Percentiles rank a stretch among this genome's conserved stretches.
Evolutionary conservation across 2,113 vertebrate species (phyloP).

Genomic region (Colinus virginianus): DNA sequence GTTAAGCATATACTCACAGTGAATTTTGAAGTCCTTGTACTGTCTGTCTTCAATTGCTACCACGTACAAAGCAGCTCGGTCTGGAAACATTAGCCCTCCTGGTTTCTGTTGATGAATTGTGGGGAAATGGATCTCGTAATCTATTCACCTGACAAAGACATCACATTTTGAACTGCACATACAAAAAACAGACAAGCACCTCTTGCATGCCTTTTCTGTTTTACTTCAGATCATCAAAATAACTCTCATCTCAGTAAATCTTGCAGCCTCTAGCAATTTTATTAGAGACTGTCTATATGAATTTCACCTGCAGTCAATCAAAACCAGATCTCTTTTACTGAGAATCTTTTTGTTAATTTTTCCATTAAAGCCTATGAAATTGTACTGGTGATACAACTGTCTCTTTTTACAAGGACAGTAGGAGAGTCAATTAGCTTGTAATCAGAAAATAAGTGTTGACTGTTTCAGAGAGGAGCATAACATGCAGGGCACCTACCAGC

Average conservation of each 20-base stretch:
- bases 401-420: not conserved
- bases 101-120: conserved; percentile 94
- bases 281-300: not conserved
- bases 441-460: not conserved
- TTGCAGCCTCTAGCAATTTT: not conserved
- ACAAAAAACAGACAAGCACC: conserved; percentile 78
- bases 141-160: conserved; percentile 88
- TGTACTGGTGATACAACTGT: not conserved
- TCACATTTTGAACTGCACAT: conserved; percentile 86
- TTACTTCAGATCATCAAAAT: conserved; percentile 59
- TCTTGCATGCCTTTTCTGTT: conserved; percentile 66
- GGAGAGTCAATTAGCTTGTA: not conserved
- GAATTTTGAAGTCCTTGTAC: conserved; percentile 99
- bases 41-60: conserved; percentile 98
- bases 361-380: not conserved
- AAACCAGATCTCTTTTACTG: conserved; percentile 11
- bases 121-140: conserved; percentile 87
- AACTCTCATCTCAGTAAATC: conserved; percentile 39
- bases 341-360: not conserved
- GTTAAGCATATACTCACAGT: conserved; percentile 85
- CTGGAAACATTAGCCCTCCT: conserved; percentile 98
- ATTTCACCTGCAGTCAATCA: not conserved
- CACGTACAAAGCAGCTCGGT: conserved; percentile 96
- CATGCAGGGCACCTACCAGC: conserved; percentile 86
- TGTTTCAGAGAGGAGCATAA: not conserved